These are phyloP conservation scores for Bellardia bayeri DNA, from an alignment of 2,888 invertebrate genomes.

Conservation along the genomic window DNA sequence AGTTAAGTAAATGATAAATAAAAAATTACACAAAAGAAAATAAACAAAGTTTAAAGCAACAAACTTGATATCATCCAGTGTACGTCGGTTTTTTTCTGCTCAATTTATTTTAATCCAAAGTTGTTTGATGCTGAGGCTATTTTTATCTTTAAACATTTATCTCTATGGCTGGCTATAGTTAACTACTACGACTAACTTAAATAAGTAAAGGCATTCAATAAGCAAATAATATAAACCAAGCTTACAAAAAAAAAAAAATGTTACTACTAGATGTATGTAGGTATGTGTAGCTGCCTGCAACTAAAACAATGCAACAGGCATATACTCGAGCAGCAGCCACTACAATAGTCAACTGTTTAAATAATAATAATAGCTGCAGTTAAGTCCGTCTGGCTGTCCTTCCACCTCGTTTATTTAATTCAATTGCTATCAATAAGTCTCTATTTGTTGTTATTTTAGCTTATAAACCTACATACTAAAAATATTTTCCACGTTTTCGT, in stretches of 20 bases:
- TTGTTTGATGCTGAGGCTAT: conserved; percentile 6
- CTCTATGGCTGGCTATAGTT: conserved; percentile 39
- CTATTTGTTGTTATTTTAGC: neutral
- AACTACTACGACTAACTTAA: conserved; percentile 44
- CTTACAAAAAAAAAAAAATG: neutral
- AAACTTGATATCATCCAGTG: neutral
- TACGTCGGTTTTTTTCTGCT: neutral
- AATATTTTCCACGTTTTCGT: neutral
- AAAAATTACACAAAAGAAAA: neutral
- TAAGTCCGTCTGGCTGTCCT: neutral
- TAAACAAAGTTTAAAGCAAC: neutral
- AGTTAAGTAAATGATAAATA: neutral
- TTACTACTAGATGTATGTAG: too few relatives aligned
- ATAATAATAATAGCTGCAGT: neutral
- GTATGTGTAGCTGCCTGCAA: neutral
- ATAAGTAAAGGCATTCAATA: conserved; percentile 44
- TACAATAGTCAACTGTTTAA: neutral
- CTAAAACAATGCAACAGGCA: neutral
- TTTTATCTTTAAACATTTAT: conserved; percentile 47
- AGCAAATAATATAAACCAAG: conserved; percentile 36
- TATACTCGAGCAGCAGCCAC: neutral
- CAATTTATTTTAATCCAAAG: conserved; percentile 12
- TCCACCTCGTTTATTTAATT: neutral
- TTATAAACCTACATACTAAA: conserved; percentile 10
- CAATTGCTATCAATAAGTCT: neutral